A percentile compares a stretch with the other conserved stretches of the same genome.
Conservation (phyloP, 2,113 vertebrate species). For the Sus scrofa region T2T-Sscrofa CM000818.6:39297501-39298000, state of each 20-base stretch:
- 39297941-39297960: background rate
- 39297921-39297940: background rate
- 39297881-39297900: background rate
- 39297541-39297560: slow-evolving; percentile 52
- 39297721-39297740: background rate
- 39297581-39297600: slow-evolving; percentile 72
- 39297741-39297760: background rate
- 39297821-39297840: background rate
- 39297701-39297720: background rate
- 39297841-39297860: background rate
- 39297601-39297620: slow-evolving; percentile 81
- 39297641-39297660: slow-evolving; percentile 22
- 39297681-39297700: slow-evolving; percentile 13
- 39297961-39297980: background rate
- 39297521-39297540: background rate
- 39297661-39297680: background rate
- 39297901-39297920: background rate
- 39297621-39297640: slow-evolving; percentile 66
- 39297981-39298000: background rate
- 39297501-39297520: slow-evolving; percentile 58
- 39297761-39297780: background rate
- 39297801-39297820: background rate
- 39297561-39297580: slow-evolving; percentile 73
- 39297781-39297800: background rate
- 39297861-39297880: background rate